Evolutionary conservation across 2,888 invertebrate species (phyloP), one percentile per base, ranked within the genome.

Genomic region (Amphipyra berbera): DNA sequence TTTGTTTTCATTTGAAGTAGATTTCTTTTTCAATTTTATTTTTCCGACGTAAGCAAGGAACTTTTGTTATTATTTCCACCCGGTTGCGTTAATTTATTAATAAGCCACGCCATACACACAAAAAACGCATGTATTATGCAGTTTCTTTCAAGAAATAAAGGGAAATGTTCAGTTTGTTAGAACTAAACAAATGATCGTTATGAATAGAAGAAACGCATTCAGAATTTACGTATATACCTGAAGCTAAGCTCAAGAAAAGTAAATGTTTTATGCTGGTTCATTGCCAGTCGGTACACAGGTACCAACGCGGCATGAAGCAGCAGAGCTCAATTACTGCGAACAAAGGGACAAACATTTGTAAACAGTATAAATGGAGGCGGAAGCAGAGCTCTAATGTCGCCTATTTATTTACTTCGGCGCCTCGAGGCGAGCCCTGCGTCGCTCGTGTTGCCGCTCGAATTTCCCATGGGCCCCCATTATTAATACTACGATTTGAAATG

Each of bases 381-480:
- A 68, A 70, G 68, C 58, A 53, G 9, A 45, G 57, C 46, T 57
- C 55, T 69, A 73, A 81, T 77, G 70, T 70, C 58, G 64, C 61
- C 65, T 78, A 76, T 77, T 68, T 73, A 75, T 77, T 73, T 74
- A 72, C 59, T 66, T 52, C 63, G 53, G 40, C 49, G 50, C 55
- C 52, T 56, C 62, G 37, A 54, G 61, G 52, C 55, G 52, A 61
- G 58, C 52, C 53, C 42, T 50, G 42, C 48, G 42, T 38, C 49
- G 45, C 46, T 53, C 13, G 41, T 47, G 52, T 14, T 33, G 46
- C 41, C 54, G 61, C 65, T 69, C 69, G 68, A 73, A 85, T 85
- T 84, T 83, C 84, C 81, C 86, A 75, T 71, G 80, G 78, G 82
- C 47, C 53, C 57, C 68, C 65, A 69, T 78, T 77, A 76, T 73